Percentiles rank a stretch among this genome's conserved stretches.
Evolutionary conservation across 2,113 vertebrate species (phyloP).

Genomic region (Hippocampus barbouri): DNA sequence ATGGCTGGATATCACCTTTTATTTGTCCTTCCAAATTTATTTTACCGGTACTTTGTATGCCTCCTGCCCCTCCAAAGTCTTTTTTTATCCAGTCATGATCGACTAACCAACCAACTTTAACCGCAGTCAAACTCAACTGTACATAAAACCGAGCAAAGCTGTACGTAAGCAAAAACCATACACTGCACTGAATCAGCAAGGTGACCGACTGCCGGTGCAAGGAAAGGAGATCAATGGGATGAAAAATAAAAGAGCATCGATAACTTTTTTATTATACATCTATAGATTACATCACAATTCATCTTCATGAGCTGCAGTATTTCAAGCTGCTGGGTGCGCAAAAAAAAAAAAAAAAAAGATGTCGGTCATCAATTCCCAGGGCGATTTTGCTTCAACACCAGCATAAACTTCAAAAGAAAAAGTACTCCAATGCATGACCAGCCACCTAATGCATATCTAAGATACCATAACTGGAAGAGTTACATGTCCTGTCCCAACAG

Average conservation of each 20-base stretch:
- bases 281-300: background rate
- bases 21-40: background rate
- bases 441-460: too few species aligned
- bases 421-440: background rate
- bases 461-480: background rate
- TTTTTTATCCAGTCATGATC: background rate
- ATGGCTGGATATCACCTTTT: background rate
- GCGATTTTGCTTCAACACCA: background rate
- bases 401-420: background rate
- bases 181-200: too few species aligned
- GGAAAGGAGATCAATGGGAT: background rate
- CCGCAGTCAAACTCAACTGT: too few species aligned
- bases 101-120: background rate
- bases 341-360: background rate
- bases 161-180: too few species aligned
- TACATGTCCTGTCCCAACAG: background rate
- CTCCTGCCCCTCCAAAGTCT: background rate
- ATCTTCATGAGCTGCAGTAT: background rate
- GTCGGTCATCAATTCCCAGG: background rate
- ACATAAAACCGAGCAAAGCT: too few species aligned
- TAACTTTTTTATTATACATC: background rate
- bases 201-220: background rate
- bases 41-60: background rate
- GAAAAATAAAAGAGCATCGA: background rate
- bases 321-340: background rate